A percentile compares a stretch with the other conserved stretches of the same genome.
phyloP scores from a whole-genome alignment of 1,140 invertebrate genomes.

The Vollenhovia emeryi region DNA sequence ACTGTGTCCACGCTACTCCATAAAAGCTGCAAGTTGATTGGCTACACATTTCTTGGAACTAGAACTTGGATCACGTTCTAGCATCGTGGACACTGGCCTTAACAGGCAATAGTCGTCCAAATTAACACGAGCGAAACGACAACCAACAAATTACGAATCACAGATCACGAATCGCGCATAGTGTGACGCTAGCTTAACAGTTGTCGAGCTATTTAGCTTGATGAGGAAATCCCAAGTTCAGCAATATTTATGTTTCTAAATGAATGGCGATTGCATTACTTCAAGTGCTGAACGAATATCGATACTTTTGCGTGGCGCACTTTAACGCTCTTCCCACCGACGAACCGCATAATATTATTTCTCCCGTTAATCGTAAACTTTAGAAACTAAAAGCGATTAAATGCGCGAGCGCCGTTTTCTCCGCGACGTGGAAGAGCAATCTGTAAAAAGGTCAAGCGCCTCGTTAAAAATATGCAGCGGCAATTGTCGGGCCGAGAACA shows the following conservation, averaged over 20 bases:
- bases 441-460: slow-evolving; percentile 32
- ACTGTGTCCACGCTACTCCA: no score
- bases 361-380: slow-evolving; percentile 23
- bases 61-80: no score
- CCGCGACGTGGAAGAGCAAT: neutral
- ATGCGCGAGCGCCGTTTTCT: neutral
- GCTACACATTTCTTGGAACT: no score
- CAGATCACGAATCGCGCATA: no score
- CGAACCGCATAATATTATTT: slow-evolving; percentile 6
- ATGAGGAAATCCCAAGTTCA: neutral
- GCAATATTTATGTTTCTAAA: neutral
- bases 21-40: no score
- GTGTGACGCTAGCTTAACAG: no score
- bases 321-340: neutral
- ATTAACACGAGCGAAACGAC: no score
- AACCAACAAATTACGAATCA: no score
- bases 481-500: slow-evolving; percentile 4
- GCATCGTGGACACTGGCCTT: no score
- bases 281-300: neutral
- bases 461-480: slow-evolving; percentile 27
- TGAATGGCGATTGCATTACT: neutral
- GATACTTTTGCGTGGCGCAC: neutral
- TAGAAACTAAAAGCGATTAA: slow-evolving; percentile 22
- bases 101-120: no score
- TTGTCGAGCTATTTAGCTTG: neutral